Base-by-base conservation (phyloP, 2,888 invertebrate genomes). In the Drosophila pullipes region DNA sequence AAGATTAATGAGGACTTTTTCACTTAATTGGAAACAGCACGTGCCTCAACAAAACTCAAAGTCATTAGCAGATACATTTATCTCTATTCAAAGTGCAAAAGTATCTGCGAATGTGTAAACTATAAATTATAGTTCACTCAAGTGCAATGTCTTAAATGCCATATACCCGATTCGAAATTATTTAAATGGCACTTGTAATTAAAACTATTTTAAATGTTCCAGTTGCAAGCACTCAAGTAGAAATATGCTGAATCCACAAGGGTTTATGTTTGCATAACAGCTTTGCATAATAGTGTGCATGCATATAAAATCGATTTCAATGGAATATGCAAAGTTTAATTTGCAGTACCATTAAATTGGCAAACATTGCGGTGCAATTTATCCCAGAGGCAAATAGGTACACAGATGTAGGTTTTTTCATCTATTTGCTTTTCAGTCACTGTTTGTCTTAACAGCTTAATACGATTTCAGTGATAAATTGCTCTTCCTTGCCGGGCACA, bases 401-500 rank as follows among this genome's bases (percentile, higher is more conserved):
- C 1, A 39, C 28, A 37, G 11, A 44, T n/a, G 35, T 10, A 18
- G 13, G 35, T 22, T n/a, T 3, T 57, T 70, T 60, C 80, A 78
- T 78, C 66, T 47, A 58, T 80, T 66, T 69, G 44, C 59, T 53
- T 18, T 41, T 39, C 44, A 31, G 61, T 50, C 57, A 28, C 41
- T 44, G 58, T 64, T 71, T 71, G 81, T 61, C 61, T 39, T 30
- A 67, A 62, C 44, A 62, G 58, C 79, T 81, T 77, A 73, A 81
- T 81, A 63, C 66, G 74, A 65, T 57, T 76, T 60, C 60, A 54
- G 65, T 74, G 76, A 83, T 79, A 87, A 82, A 88, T 85, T 70
- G 76, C 58, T 69, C 65, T 65, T 67, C 44, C 59, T 68, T 57
- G 71, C 65, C 18, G 55, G 30, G 50, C 72, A 30, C 71, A 68